phyloP scores from a whole-genome alignment of 2,888 invertebrate genomes.

The Ormia ochracea region DNA sequence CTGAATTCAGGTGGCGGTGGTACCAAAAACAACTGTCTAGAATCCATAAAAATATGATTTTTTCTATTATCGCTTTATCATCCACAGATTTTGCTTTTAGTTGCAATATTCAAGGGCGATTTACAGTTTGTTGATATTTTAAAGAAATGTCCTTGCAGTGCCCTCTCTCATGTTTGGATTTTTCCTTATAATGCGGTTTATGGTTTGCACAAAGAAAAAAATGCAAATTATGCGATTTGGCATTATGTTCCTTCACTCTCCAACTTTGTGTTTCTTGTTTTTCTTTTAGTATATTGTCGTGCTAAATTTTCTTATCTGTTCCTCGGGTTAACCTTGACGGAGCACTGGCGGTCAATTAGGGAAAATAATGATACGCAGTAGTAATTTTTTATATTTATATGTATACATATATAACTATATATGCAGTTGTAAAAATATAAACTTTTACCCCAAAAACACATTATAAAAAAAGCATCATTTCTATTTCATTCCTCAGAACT shows the following conservation, averaged over 20 bases:
- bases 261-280: not conserved
- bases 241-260: constrained; percentile 21
- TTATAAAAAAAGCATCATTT: too few species aligned
- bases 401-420: not conserved
- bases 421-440: too few species aligned
- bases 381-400: not conserved
- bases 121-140: too few species aligned
- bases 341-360: constrained; percentile 57
- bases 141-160: constrained; percentile 67
- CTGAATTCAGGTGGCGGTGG: not conserved
- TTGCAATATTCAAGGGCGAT: too few species aligned
- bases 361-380: constrained; percentile 66
- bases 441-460: too few species aligned
- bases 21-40: constrained; percentile 47
- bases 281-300: constrained; percentile 25
- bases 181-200: constrained; percentile 9
- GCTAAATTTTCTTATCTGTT: constrained; percentile 35
- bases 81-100: not conserved
- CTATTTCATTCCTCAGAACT: too few species aligned
- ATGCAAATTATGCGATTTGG: not conserved
- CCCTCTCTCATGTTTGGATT: constrained; percentile 61
- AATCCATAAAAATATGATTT: constrained; percentile 47
- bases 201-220: not conserved
- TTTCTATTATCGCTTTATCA: not conserved
- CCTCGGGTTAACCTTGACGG: constrained; percentile 62